phyloP scores from a whole-genome alignment of 2,797 vertebrate genomes.

The Loriculus beryllinus region DNA sequence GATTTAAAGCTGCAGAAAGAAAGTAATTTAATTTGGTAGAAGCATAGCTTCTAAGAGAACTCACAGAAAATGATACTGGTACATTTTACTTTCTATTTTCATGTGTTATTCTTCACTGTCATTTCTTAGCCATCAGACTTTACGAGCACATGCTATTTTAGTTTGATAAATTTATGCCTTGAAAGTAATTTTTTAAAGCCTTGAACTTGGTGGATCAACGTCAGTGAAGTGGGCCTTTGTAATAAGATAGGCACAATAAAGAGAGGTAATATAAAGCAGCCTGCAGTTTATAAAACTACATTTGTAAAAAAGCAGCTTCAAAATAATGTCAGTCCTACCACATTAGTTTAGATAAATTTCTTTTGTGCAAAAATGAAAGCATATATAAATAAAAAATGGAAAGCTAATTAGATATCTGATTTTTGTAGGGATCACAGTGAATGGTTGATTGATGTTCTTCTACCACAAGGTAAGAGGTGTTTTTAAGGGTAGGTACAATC shows the following conservation, averaged over 20 bases:
- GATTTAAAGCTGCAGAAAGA: conserved; percentile 35
- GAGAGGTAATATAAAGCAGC: background rate
- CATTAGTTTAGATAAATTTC: background rate
- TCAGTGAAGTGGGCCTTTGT: conserved; percentile 38
- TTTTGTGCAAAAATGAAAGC: background rate
- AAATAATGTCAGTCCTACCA: background rate
- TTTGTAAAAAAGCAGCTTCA: conserved; percentile 40
- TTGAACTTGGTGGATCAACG: background rate
- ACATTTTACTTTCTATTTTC: background rate
- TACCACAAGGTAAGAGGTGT: conserved; percentile 92
- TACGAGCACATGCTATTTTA: background rate
- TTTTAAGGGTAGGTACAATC: conserved; percentile 57
- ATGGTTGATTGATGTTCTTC: conserved; percentile 97
- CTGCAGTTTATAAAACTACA: conserved; percentile 12
- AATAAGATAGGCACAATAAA: conserved; percentile 11
- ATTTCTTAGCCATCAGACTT: background rate
- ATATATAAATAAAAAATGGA: background rate
- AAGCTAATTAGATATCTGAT: conserved; percentile 24
- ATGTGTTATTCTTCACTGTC: background rate
- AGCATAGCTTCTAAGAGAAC: conserved; percentile 26
- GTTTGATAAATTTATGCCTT: conserved; percentile 45
- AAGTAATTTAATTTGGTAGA: conserved; percentile 24
- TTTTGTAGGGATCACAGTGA: conserved; percentile 90
- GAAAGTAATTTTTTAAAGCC: conserved; percentile 48
- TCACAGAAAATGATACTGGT: background rate